phyloP scores from a whole-genome alignment of 2,113 vertebrate genomes.

The Turnix velox region DNA sequence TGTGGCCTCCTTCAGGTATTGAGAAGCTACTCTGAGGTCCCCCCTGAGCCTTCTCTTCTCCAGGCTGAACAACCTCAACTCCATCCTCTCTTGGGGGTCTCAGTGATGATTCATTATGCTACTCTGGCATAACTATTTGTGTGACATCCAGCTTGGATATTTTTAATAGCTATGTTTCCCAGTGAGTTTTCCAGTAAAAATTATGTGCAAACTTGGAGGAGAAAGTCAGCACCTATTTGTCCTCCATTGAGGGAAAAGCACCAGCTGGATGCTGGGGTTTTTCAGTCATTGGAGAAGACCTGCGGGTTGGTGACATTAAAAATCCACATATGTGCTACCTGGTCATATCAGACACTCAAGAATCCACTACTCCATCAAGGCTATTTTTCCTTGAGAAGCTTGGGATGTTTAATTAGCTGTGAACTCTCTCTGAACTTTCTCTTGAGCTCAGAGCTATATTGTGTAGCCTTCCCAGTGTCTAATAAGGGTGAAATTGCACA shows the following conservation, averaged over 20 bases:
- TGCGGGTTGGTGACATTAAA: background rate
- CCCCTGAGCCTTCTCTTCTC: no score
- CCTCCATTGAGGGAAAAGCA: background rate
- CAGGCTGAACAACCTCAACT: no score
- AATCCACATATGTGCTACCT: rapidly evolving
- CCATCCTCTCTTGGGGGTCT: background rate
- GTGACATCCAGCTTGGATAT: background rate
- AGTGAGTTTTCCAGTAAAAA: background rate
- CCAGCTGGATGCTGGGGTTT: background rate
- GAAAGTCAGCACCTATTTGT: background rate
- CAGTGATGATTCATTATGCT: background rate
- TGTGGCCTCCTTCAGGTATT: no score
- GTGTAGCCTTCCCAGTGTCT: background rate
- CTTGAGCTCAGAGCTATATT: background rate
- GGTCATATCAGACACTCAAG: rapidly evolving
- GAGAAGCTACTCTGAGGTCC: no score
- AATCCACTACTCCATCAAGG: background rate
- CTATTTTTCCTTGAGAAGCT: background rate
- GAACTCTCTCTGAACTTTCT: constrained; percentile 42
- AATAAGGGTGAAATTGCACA: background rate
- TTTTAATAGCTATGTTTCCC: background rate
- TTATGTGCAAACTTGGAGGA: background rate
- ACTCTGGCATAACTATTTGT: background rate
- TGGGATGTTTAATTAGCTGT: background rate
- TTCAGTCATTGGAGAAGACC: background rate